These are phyloP conservation scores for Cirrhinus mrigala DNA, from an alignment of 2,797 vertebrate species.

Conservation along the genomic window DNA sequence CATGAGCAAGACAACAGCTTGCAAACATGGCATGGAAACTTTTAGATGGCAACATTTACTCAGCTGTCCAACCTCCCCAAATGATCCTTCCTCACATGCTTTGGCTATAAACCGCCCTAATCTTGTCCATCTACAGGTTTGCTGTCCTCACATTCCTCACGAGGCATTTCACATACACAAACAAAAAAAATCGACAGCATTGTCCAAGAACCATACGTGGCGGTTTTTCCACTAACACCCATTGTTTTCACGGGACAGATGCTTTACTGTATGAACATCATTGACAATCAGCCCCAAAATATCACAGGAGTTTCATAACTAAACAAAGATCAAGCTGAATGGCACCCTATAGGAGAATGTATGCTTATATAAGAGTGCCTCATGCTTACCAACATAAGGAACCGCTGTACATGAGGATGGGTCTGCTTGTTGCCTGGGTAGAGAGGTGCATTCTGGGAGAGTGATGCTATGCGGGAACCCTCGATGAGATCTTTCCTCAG, in stretches of 20 bases:
- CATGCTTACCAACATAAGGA: slow-evolving; percentile 88
- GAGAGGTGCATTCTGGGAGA: slow-evolving; percentile 85
- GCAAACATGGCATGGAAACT: slow-evolving; percentile 9
- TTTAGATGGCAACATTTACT: slow-evolving; percentile 35
- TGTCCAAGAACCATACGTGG: slow-evolving; percentile 14
- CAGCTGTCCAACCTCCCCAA: slow-evolving; percentile 40
- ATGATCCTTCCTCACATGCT: slow-evolving; percentile 10
- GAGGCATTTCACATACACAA: slow-evolving; percentile 35
- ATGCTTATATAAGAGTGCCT: background rate
- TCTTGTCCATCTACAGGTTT: slow-evolving; percentile 13
- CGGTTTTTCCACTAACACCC: background rate
- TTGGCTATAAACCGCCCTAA: slow-evolving; percentile 27
- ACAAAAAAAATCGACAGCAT: slow-evolving; percentile 22
- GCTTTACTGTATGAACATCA: slow-evolving; percentile 1
- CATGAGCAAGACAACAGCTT: background rate
- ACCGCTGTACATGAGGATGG: slow-evolving; percentile 84
- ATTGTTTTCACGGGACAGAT: slow-evolving; percentile 9
- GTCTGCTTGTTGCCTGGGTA: slow-evolving; percentile 86
- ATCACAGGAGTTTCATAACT: background rate
- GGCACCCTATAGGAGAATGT: slow-evolving; percentile 3
- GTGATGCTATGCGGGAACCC: slow-evolving; percentile 71
- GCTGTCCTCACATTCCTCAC: slow-evolving; percentile 37
- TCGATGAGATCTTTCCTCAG: slow-evolving; percentile 80
- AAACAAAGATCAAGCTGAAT: background rate
- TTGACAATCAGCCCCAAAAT: slow-evolving; percentile 24